Evolutionary conservation across 2,113 vertebrate genomes (phyloP), one percentile per base, ranked within the genome.

Genomic region (Grammomys dolichurus): DNA sequence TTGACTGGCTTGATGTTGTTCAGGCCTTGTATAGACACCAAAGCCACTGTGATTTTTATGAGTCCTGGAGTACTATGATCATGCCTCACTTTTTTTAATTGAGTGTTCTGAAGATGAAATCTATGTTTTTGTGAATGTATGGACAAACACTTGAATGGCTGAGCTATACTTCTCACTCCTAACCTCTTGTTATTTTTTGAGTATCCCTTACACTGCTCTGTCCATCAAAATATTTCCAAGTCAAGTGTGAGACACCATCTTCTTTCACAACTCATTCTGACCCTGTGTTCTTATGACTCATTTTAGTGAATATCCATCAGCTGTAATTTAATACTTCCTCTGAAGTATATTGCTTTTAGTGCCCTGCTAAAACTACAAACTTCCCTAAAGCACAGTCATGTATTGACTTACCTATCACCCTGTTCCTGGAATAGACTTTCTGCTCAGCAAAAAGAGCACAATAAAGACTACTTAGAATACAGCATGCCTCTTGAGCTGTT

Each of bases 401-500:
- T 22, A 90, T 94, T 94, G 93, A 28, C 73, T 81, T 96, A 46
- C 56, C 60, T 90, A 33, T 65, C 1, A 0, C 77, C 40, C 51
- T 56, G 65, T 93, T 73, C 65, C 31, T 93, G 46, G 91, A 51
- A 87, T 46, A 92, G 80, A 43, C 16, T 80, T 92, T 24, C 33
- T 92, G 80, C 58, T 90, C 75, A 96, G n/a, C 43, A 95, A 96
- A 82, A 69, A 51, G 9, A 92, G 26, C 75, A 81, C 73, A 76
- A 92, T 80, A 96, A 94, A 96, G 73, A 69, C 8, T 26, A 92
- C 85, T 95, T 93, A 65, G 76, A 56, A 81, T 81, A 51, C 63
- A 93, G 56, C 48, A 24, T 89, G 28, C 26, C 87, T 46, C 75
- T 92, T 95, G 56, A 95, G 77, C 72, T 93, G 40, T 95, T 93